Conservation (phyloP, 2,113 vertebrate genomes). For the Anolis carolinensis region DNA sequence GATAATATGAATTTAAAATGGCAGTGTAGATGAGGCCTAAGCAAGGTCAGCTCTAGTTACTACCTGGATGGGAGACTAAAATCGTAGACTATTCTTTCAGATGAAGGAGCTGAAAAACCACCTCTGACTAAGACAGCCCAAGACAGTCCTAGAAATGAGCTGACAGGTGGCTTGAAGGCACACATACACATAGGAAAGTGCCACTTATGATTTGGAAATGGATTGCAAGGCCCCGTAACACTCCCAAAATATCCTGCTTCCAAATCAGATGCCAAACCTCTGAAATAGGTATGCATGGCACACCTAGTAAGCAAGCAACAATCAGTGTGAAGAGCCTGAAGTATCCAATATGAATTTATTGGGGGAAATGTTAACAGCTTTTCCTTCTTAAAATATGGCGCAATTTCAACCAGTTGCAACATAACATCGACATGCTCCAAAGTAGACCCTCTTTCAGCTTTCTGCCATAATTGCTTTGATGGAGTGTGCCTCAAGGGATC, state of each 20-base stretch:
- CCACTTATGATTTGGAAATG: neutral
- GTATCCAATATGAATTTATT: neutral
- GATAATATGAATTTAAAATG: no score
- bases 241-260: neutral
- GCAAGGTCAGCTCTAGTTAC: no score
- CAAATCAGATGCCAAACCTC: neutral
- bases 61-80: no score
- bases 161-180: no score
- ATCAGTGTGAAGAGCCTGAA: neutral
- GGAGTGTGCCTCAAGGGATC: slow-evolving; percentile 48
- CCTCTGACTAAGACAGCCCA: no score
- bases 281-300: no score
- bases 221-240: neutral
- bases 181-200: neutral
- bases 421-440: slow-evolving; percentile 14
- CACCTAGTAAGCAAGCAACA: neutral
- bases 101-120: no score
- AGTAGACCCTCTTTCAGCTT: slow-evolving; percentile 33
- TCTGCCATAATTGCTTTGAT: slow-evolving; percentile 66
- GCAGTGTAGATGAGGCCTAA: no score
- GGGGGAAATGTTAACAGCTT: neutral
- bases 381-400: neutral
- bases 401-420: slow-evolving; percentile 38
- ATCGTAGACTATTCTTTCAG: no score
- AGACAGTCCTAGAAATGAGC: no score